These are phyloP conservation scores for Podarcis cretensis DNA, from an alignment of 2,113 vertebrate genomes.

Conservation along the genomic window DNA sequence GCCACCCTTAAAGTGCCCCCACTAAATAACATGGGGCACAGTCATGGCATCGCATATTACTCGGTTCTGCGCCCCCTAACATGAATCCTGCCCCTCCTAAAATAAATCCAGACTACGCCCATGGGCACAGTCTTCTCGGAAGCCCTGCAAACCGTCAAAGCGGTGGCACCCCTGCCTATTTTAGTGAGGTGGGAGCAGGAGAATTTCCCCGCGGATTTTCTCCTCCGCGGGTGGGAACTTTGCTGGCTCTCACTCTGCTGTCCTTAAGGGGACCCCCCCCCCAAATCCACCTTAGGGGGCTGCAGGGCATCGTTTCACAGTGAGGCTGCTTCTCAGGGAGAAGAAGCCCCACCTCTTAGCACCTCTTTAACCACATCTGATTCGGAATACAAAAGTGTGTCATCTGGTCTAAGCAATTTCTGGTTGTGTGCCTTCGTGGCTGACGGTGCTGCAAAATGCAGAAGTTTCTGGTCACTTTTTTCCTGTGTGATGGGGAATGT, in stretches of 20 bases:
- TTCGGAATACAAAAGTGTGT: background rate
- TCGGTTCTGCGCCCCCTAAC: background rate
- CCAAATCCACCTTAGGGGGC: background rate
- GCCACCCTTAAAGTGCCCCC: background rate
- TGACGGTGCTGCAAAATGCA: background rate
- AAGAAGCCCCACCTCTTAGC: background rate
- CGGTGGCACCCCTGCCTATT: background rate
- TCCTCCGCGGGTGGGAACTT: too few species aligned
- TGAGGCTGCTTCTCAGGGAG: background rate
- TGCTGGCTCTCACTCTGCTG: background rate
- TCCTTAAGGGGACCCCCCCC: background rate
- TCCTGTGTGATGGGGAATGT: background rate
- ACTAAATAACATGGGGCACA: too few species aligned
- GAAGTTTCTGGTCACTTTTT: background rate
- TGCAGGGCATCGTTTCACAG: too few species aligned
- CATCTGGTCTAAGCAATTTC: background rate
- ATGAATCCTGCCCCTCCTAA: too few species aligned
- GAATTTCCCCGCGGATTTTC: background rate
- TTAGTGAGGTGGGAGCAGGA: background rate
- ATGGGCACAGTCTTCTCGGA: background rate
- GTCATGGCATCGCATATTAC: too few species aligned
- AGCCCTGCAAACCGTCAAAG: too few species aligned
- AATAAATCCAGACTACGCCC: too few species aligned
- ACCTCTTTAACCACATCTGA: background rate
- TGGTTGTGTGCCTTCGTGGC: background rate